phyloP scores from a whole-genome alignment of 2,797 vertebrate species.

The Macroramphosus scolopax region DNA sequence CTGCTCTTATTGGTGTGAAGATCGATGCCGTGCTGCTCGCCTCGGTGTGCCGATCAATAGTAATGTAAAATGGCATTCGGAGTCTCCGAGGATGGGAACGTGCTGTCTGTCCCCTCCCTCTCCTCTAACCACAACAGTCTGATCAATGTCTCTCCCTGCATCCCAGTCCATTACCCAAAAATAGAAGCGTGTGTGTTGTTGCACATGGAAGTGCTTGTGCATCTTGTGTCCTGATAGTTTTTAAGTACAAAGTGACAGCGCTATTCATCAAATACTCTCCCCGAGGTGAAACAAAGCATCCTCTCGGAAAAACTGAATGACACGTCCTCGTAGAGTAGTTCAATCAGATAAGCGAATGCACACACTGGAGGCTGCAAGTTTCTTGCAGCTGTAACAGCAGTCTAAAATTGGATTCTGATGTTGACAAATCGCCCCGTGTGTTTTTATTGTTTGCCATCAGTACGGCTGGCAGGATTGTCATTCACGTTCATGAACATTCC shows the following conservation, averaged over 20 bases:
- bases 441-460: conserved; percentile 55
- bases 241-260: conserved; percentile 22
- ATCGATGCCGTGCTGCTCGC: conserved; percentile 59
- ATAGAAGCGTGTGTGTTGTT: conserved; percentile 37
- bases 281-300: conserved; percentile 26
- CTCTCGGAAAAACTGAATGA: conserved; percentile 12
- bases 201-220: conserved; percentile 26
- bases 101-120: conserved; percentile 36
- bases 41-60: conserved; percentile 67
- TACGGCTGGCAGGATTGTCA: conserved; percentile 43
- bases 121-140: conserved; percentile 38
- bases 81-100: conserved; percentile 42
- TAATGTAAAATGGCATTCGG: conserved; percentile 71
- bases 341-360: conserved; percentile 31
- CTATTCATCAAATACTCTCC: conserved; percentile 28
- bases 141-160: conserved; percentile 58
- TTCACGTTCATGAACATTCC: too few relatives aligned
- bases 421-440: conserved; percentile 47
- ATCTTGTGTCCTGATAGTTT: conserved; percentile 12
- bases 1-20: conserved; percentile 43
- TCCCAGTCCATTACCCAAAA: conserved; percentile 42
- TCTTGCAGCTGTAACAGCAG: conserved; percentile 12
- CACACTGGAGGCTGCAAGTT: conserved; percentile 2
- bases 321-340: conserved; percentile 5
- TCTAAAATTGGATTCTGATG: conserved; percentile 52